These are phyloP conservation scores for Calliopum simillimum DNA, from an alignment of 2,888 invertebrate species.

Conservation along the genomic window DNA sequence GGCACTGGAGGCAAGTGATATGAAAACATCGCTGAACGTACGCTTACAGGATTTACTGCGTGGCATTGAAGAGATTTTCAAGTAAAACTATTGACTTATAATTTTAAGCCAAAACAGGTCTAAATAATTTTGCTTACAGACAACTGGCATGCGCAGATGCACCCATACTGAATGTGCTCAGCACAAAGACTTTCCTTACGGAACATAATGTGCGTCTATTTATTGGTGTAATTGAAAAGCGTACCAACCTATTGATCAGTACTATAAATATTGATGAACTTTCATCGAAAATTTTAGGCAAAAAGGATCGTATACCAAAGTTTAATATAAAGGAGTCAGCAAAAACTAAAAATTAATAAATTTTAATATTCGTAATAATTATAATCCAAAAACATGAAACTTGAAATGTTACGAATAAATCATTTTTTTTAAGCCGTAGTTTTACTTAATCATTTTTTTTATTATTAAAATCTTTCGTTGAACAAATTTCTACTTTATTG, in stretches of 20 bases:
- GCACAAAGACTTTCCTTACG: conserved; percentile 78
- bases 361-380: background rate
- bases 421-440: too few relatives aligned
- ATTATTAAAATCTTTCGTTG: too few relatives aligned
- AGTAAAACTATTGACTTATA: conserved; percentile 41
- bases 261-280: conserved; percentile 61
- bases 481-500: too few relatives aligned
- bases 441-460: too few relatives aligned
- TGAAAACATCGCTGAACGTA: conserved; percentile 54
- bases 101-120: background rate
- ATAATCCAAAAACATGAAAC: background rate
- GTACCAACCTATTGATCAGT: conserved; percentile 66
- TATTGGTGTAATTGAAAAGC: conserved; percentile 84
- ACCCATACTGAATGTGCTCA: conserved; percentile 78
- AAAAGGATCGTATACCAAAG: conserved; percentile 65
- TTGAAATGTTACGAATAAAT: too few relatives aligned
- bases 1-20: conserved; percentile 56
- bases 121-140: conserved; percentile 65
- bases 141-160: conserved; percentile 79
- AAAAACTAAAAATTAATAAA: conserved; percentile 56
- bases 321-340: conserved; percentile 66
- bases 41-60: conserved; percentile 65
- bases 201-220: conserved; percentile 83
- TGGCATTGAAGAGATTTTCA: conserved; percentile 70
- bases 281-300: conserved; percentile 62